A percentile compares a stretch with the other conserved stretches of the same genome.
Evolutionary conservation across 2,797 vertebrate species (phyloP).

Genomic region (Acipenser ruthenus): DNA sequence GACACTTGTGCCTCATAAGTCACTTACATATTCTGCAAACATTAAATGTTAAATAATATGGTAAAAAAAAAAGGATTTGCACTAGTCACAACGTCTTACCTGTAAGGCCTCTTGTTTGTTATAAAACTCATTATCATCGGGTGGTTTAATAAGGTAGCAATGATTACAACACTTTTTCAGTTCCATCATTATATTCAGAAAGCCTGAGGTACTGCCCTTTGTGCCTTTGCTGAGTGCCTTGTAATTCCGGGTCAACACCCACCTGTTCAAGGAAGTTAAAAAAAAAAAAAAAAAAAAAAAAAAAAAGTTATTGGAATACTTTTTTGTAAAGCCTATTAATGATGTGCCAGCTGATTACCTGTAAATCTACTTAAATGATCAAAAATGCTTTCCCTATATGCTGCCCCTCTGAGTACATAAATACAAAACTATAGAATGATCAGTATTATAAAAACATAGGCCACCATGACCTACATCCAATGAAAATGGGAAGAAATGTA

Average conservation of each 20-base stretch:
- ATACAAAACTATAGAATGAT: background rate
- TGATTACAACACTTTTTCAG: conserved; percentile 98
- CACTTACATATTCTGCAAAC: background rate
- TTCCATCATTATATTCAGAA: conserved; percentile 98
- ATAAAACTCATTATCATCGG: conserved; percentile 87
- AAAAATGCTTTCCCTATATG: no score
- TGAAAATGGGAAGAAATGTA: no score
- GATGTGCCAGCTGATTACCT: no score
- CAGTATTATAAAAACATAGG: no score
- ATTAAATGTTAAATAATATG: background rate
- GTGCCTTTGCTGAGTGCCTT: conserved; percentile 96
- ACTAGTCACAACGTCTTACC: conserved; percentile 48
- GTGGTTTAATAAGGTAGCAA: conserved; percentile 97
- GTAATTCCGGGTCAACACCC: conserved; percentile 98
- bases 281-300: conserved; percentile 15
- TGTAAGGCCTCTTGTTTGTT: conserved; percentile 90
- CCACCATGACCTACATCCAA: no score
- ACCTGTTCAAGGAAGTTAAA: conserved; percentile 54
- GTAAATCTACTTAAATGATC: no score
- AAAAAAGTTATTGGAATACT: background rate
- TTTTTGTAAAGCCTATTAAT: no score
- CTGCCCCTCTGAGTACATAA: no score
- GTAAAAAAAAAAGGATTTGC: no score
- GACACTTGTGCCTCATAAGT: no score
- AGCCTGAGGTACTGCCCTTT: conserved; percentile 96